Conservation (phyloP, 2,888 invertebrate species). For the Spilosoma lubricipeda region DNA sequence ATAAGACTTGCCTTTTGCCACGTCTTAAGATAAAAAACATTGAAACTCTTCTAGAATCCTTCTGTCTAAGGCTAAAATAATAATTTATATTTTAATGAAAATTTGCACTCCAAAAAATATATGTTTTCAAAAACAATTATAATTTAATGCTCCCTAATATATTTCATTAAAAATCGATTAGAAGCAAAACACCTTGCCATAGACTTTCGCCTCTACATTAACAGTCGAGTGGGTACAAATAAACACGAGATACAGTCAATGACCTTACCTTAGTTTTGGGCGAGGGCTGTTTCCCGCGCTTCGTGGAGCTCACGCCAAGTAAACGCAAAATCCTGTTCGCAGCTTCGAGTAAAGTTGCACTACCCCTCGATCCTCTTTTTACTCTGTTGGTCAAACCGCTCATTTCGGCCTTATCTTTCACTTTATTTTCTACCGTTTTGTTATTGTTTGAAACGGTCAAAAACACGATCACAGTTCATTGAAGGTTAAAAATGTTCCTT, state of each 20-base stretch:
- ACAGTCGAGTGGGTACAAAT: conserved; percentile 48
- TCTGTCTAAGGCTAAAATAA: not conserved
- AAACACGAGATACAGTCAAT: conserved; percentile 69
- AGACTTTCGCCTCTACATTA: conserved; percentile 16
- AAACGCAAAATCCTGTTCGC: conserved; percentile 85
- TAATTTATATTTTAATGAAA: not conserved
- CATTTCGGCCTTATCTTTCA: conserved; percentile 82
- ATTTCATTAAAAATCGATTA: not conserved
- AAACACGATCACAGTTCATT: conserved; percentile 79
- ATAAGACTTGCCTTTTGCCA: conserved; percentile 38
- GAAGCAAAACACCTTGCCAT: conserved; percentile 17
- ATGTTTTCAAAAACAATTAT: too few species aligned
- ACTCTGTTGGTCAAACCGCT: conserved; percentile 85
- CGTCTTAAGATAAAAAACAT: conserved; percentile 18
- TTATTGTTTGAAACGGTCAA: conserved; percentile 74
- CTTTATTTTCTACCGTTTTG: conserved; percentile 73
- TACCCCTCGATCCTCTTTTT: conserved; percentile 85
- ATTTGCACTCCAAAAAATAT: not conserved
- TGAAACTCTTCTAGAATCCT: not conserved
- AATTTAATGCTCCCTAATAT: not conserved
- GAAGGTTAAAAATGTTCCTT: conserved; percentile 59
- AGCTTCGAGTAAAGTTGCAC: conserved; percentile 84
- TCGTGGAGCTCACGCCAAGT: conserved; percentile 83
- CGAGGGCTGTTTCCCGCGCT: conserved; percentile 86
- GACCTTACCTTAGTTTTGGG: conserved; percentile 85